These are phyloP conservation scores for Dasypolia templi DNA, from an alignment of 2,888 invertebrate species.

Conservation along the genomic window DNA sequence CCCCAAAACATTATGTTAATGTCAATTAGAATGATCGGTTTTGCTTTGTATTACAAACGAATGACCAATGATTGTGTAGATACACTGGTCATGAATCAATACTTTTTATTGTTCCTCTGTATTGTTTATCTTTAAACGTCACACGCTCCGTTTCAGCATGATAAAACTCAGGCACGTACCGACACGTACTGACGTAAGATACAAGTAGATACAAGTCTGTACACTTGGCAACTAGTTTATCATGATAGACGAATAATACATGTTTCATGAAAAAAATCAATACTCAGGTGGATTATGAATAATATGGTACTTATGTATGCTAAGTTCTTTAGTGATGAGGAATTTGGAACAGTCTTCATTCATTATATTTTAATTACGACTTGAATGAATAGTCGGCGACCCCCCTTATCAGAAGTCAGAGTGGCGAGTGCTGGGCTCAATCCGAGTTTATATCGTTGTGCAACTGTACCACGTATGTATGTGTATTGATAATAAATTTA, in stretches of 20 bases:
- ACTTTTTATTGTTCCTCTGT: slow-evolving; percentile 27
- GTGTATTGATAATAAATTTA: slow-evolving; percentile 55
- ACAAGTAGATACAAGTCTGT: slow-evolving; percentile 20
- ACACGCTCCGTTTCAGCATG: slow-evolving; percentile 39
- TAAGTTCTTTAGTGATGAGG: slow-evolving; percentile 41
- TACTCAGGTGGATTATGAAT: slow-evolving; percentile 15
- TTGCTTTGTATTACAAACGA: slow-evolving; percentile 26
- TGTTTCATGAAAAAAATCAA: slow-evolving; percentile 33
- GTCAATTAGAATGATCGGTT: slow-evolving; percentile 17
- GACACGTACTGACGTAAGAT: slow-evolving; percentile 27
- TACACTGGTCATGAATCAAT: slow-evolving; percentile 38
- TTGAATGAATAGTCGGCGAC: slow-evolving; percentile 82
- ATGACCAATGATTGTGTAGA: slow-evolving; percentile 14
- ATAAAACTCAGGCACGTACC: slow-evolving; percentile 37
- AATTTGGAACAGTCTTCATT: slow-evolving; percentile 71
- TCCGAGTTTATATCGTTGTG: slow-evolving; percentile 70
- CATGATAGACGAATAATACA: slow-evolving; percentile 17
- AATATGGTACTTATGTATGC: slow-evolving; percentile 25
- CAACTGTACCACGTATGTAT: slow-evolving; percentile 54
- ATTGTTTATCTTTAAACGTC: slow-evolving; percentile 37
- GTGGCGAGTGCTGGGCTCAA: slow-evolving; percentile 69
- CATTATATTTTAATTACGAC: slow-evolving; percentile 81
- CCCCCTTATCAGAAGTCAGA: slow-evolving; percentile 78
- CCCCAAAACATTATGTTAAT: not conserved
- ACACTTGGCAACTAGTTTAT: slow-evolving; percentile 40